A percentile compares a stretch with the other conserved stretches of the same genome.
Evolutionary conservation across 2,797 vertebrate species (phyloP).

Genomic region (Malacoraja senta): DNA sequence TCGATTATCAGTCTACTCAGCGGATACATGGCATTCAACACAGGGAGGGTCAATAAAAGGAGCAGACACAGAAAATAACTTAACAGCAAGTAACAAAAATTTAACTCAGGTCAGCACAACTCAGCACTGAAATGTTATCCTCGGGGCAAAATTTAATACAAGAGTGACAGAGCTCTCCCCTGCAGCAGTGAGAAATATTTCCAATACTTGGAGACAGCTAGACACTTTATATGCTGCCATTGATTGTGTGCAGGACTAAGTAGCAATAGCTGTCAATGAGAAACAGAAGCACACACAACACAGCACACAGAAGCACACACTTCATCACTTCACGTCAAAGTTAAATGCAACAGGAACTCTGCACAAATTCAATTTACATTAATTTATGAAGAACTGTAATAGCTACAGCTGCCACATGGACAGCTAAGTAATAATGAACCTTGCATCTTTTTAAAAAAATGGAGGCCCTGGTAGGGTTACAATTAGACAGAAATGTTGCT

Average conservation of each 20-base stretch:
- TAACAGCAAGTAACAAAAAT: neutral
- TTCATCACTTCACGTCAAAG: constrained; percentile 9
- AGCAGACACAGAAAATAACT: neutral
- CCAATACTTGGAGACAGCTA: neutral
- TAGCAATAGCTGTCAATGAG: constrained; percentile 11
- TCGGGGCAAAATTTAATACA: neutral
- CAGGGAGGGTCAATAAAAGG: neutral
- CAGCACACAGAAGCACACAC: neutral
- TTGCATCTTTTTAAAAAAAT: neutral
- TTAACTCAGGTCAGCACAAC: neutral
- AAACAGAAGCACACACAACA: neutral
- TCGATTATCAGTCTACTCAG: neutral
- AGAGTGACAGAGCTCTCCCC: neutral
- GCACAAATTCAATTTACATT: constrained; percentile 1
- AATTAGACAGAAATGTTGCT: neutral
- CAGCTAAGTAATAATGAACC: neutral
- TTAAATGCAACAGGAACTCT: neutral
- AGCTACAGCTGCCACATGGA: constrained; percentile 1
- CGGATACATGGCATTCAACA: neutral
- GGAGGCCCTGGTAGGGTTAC: neutral
- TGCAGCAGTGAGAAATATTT: neutral
- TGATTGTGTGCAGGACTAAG: neutral
- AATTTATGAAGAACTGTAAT: constrained; percentile 14
- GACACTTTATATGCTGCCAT: neutral
- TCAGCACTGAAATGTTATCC: neutral